phyloP scores from a whole-genome alignment of 2,113 vertebrate species.

The Callorhinus ursinus region DNA sequence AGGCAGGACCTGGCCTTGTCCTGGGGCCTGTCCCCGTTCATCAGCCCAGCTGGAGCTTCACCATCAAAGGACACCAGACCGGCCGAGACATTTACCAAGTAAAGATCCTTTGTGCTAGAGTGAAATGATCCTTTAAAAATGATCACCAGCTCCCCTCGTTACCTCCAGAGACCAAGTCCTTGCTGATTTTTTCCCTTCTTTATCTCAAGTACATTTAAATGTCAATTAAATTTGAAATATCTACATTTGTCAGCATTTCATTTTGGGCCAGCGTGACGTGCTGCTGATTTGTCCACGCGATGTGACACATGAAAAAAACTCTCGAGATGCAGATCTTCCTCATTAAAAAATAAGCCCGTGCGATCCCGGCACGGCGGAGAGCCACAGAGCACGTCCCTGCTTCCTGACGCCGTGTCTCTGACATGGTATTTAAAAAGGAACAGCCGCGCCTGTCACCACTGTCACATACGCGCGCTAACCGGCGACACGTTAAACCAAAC shows the following conservation, averaged over 20 bases:
- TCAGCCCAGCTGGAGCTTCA: neutral
- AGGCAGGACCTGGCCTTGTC: neutral
- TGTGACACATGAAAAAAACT: constrained; percentile 92
- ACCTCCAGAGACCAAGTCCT: constrained; percentile 86
- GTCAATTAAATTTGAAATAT: constrained; percentile 99
- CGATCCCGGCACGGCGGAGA: constrained; percentile 86
- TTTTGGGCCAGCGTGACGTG: constrained; percentile 91
- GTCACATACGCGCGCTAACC: constrained; percentile 89
- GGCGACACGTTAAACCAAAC: constrained; percentile 89
- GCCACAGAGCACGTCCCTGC: constrained; percentile 87
- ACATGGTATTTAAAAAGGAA: constrained; percentile 95
- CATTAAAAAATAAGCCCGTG: constrained; percentile 93
- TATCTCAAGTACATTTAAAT: constrained; percentile 93
- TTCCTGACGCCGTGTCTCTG: constrained; percentile 85
- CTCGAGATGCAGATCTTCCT: constrained; percentile 93
- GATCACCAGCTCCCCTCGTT: constrained; percentile 80
- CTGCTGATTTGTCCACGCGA: constrained; percentile 94
- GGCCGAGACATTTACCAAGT: neutral
- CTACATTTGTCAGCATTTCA: constrained; percentile 99
- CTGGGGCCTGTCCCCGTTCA: neutral
- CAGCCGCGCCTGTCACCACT: constrained; percentile 91
- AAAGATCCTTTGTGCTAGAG: constrained; percentile 58
- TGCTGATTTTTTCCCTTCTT: constrained; percentile 86
- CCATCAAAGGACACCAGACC: neutral
- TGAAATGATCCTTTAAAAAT: constrained; percentile 71